phyloP scores from a whole-genome alignment of 2,113 vertebrate species.

The Prietella phreatophila region DNA sequence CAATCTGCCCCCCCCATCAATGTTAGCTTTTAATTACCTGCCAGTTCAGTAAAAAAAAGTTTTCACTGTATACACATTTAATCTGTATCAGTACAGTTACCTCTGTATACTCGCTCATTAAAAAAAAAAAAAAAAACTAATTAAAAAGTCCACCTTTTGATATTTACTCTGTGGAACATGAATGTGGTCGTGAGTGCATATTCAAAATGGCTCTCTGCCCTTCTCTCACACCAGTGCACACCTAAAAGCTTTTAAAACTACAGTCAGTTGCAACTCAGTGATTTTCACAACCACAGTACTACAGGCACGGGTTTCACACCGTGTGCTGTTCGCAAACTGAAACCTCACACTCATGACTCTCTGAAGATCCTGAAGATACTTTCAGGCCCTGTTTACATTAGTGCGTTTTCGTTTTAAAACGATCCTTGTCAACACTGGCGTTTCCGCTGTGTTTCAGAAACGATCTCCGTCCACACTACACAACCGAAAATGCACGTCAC shows the following conservation, averaged over 20 bases:
- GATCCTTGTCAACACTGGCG: too few relatives aligned
- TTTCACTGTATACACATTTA: neutral
- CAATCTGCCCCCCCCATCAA: too few relatives aligned
- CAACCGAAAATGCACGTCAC: too few relatives aligned
- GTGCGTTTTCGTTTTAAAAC: too few relatives aligned
- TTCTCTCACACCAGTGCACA: neutral
- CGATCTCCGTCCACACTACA: too few relatives aligned
- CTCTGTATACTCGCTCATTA: neutral
- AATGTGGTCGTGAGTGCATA: neutral
- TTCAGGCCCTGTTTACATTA: neutral
- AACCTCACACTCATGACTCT: neutral
- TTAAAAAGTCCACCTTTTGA: slow-evolving; percentile 10
- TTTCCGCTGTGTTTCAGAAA: too few relatives aligned
- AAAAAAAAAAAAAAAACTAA: neutral
- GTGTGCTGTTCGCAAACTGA: neutral
- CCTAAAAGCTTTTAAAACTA: slow-evolving; percentile 3
- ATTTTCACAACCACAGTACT: neutral
- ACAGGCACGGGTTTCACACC: neutral
- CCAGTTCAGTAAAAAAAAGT: too few relatives aligned
- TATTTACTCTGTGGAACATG: neutral
- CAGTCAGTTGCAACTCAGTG: neutral
- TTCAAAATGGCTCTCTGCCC: neutral
- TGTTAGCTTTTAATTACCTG: neutral
- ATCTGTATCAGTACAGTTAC: neutral
- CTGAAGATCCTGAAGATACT: neutral